Base-by-base conservation (phyloP, 92 coral and sea anemone genomes). In the Actinernus sp. region DNA sequence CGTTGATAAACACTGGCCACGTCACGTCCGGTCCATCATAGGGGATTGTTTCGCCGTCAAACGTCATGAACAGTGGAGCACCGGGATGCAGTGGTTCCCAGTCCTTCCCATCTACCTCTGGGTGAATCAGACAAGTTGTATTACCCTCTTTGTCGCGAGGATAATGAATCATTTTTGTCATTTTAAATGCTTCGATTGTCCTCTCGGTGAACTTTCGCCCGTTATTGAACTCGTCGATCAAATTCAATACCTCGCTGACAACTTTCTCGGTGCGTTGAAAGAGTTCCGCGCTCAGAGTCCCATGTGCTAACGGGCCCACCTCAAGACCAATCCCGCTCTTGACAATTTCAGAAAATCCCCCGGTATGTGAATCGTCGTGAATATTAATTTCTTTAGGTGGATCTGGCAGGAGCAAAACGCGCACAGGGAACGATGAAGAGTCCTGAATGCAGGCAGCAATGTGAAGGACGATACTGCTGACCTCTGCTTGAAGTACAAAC, bases 1-100 rank as follows among this genome's bases (percentile, higher is more conserved):
- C 93, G 29, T 77, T 88, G 40, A 88, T 71, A 24, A 88, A 87
- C 9, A 76, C 65, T 56, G 88, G 93, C 57, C 65, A 65, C 18
- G 72, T 61, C 2, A 48, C 54, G 8, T 81, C 68, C 14, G 67
- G 58, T 0, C 78, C 88, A 19, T 57, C 36, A 19, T 68, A 75
- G 13, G 53, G 57, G 43, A 81, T 34, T 12, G 69, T 71, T 41
- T 81, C 61, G 2, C 85, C 93, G 22, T 53, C 67, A 69, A 87
- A 87, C 6, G 79, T 47, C 69, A 69, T 26, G 51, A 87, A 81
- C 49, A 87, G 51, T 13, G 93, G 81, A 2, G 70, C 80, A 2
- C 85, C 88, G 3, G 73, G 82, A 40, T 68, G 30, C 2, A 87
- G 54, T 5, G 71, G 71, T 28, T 54, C 46, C 93, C 93, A 87